Base-by-base conservation (phyloP, 1,140 invertebrate species). In the Saccostrea cuccullata region DNA sequence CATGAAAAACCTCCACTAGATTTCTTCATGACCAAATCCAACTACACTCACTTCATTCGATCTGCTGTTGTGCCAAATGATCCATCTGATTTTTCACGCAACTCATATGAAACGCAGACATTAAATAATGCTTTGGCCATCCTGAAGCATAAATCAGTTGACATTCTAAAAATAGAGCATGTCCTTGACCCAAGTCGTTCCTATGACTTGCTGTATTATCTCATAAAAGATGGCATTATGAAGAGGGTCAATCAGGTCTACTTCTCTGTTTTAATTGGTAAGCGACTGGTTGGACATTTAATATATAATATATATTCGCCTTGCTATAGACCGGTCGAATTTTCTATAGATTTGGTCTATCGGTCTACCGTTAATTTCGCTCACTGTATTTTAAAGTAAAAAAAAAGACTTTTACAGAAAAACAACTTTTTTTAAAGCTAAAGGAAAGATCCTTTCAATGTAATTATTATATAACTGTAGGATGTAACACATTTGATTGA, bases 21-120 rank as follows among this genome's bases (percentile, higher is more conserved):
- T 67, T 87, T 90, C 30, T 58, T 86, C 30, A 60, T 89, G 5
- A 67, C 73, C 2, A 60, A 89, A 15, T 84, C 58, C 4, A 93
- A 93, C 86, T 89, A 89, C 83, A 92, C 92, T 55, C 85, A 87
- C 67, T n/a, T 91, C 47, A 88, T 91, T 26, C 90, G 91, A 55
- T 92, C 91, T 30, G 84, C 87, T 12, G 91, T 94, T 77, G 93
- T 94, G 36, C 92, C 94, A 55, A 94, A 94, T 89, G 93, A 94
- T 87, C 93, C 93, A 13, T 90, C 94, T 56, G 94, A 94, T 85
- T 94, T 93, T 90, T 90, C 92, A 30, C 88, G 94, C 12, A 94
- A 94, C 88, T 94, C 93, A 2, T 94, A 90, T 87, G 91, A 92
- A 23, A 93, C 92, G 77, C 92, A 92, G 86, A 94, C 94, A 17